Evolutionary conservation across 2,797 vertebrate species (phyloP).

Genomic region (Naso thynnoides): DNA sequence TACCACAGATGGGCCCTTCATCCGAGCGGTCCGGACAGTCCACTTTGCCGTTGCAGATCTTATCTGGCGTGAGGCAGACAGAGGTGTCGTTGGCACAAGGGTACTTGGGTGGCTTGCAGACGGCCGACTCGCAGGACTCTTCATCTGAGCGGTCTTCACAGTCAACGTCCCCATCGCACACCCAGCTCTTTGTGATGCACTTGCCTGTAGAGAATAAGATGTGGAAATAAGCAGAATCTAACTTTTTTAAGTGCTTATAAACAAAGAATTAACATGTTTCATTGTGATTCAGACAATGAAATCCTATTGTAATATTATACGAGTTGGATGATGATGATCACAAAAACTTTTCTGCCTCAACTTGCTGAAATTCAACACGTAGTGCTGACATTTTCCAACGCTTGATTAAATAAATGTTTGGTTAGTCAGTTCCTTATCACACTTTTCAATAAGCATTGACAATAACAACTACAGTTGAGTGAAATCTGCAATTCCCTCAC

Average conservation of each 20-base stretch:
- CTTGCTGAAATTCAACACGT: neutral
- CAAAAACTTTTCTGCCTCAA: neutral
- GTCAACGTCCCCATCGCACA: constrained; percentile 98
- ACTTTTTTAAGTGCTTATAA: neutral
- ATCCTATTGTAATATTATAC: neutral
- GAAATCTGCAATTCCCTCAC: constrained; percentile 54
- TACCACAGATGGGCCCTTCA: constrained; percentile 96
- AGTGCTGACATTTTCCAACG: neutral
- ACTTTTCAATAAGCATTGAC: constrained; percentile 18
- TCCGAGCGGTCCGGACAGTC: constrained; percentile 97
- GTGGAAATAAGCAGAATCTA: neutral
- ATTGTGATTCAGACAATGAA: neutral
- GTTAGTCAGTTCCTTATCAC: constrained; percentile 1
- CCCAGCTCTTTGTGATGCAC: constrained; percentile 99
- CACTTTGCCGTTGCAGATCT: constrained; percentile 94
- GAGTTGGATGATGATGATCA: neutral
- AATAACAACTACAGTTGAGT: constrained; percentile 21
- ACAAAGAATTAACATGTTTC: neutral
- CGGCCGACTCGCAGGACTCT: constrained; percentile 91
- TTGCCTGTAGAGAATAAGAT: constrained; percentile 85
- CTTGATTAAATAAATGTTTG: neutral
- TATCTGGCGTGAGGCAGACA: constrained; percentile 94
- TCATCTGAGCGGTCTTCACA: constrained; percentile 99
- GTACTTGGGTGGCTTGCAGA: constrained; percentile 96
- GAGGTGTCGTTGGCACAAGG: constrained; percentile 95